Evolutionary conservation across 2,888 invertebrate genomes (phyloP).

Genomic region (Acrobasis consociella): DNA sequence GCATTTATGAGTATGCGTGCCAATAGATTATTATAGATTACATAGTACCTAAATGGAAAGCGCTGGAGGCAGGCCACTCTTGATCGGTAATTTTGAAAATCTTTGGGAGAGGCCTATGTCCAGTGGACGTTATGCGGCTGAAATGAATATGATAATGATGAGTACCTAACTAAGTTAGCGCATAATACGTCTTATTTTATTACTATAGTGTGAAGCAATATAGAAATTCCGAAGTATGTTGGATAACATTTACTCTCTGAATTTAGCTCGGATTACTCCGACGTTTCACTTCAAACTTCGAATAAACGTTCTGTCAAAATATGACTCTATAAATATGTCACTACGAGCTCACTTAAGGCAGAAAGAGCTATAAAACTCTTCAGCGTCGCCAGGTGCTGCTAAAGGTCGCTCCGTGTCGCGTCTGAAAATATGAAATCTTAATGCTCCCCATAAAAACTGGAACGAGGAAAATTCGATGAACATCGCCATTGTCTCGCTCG

Average conservation of each 20-base stretch:
- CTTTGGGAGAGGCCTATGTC: too few relatives aligned
- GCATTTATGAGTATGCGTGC: too few relatives aligned
- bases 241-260: neutral
- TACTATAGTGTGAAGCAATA: too few relatives aligned
- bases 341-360: constrained; percentile 26
- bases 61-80: too few relatives aligned
- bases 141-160: too few relatives aligned
- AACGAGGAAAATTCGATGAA: constrained; percentile 24
- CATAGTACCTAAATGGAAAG: too few relatives aligned
- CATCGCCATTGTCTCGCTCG: constrained; percentile 56
- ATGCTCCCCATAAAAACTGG: constrained; percentile 33
- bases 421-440: constrained; percentile 40
- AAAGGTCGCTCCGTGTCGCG: constrained; percentile 37
- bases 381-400: constrained; percentile 38
- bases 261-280: neutral
- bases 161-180: too few relatives aligned
- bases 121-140: too few relatives aligned
- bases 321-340: constrained; percentile 20
- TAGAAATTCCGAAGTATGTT: neutral
- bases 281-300: constrained; percentile 1
- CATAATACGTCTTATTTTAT: too few relatives aligned
- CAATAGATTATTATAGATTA: too few relatives aligned
- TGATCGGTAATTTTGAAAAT: too few relatives aligned
- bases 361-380: constrained; percentile 38
- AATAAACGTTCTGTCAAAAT: constrained; percentile 10